Evolutionary conservation across 2,888 invertebrate genomes (phyloP).

Genomic region (Ischnus inquisitorius): DNA sequence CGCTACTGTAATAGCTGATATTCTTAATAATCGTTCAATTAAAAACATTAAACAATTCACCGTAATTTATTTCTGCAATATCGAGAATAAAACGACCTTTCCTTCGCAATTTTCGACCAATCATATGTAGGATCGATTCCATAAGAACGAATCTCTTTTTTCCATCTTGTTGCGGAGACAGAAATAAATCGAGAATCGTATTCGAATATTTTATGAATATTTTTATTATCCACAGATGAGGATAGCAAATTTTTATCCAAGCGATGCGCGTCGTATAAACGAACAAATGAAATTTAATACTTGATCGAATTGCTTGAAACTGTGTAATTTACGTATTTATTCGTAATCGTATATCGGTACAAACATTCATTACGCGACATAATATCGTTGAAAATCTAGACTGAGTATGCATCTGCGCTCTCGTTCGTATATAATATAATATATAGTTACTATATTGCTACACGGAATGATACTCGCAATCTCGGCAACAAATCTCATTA

Average conservation of each 20-base stretch:
- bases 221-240: slow-evolving; percentile 40
- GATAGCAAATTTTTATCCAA: slow-evolving; percentile 31
- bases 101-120: no score
- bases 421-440: background rate
- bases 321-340: background rate
- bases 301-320: background rate
- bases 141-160: no score
- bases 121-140: no score
- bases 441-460: slow-evolving; percentile 3
- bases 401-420: no score
- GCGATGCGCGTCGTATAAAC: slow-evolving; percentile 23
- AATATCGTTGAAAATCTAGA: background rate
- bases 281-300: slow-evolving; percentile 25
- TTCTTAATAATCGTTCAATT: no score
- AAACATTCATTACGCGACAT: background rate
- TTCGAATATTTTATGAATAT: slow-evolving; percentile 59
- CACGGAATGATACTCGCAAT: slow-evolving; percentile 45
- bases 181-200: slow-evolving; percentile 31
- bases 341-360: background rate
- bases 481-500: slow-evolving; percentile 18
- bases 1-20: no score
- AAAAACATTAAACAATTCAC: no score
- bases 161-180: background rate
- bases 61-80: no score
- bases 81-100: no score